Conservation (phyloP, 2,797 vertebrate species). For the Myiothlypis chrysogaster region DNA sequence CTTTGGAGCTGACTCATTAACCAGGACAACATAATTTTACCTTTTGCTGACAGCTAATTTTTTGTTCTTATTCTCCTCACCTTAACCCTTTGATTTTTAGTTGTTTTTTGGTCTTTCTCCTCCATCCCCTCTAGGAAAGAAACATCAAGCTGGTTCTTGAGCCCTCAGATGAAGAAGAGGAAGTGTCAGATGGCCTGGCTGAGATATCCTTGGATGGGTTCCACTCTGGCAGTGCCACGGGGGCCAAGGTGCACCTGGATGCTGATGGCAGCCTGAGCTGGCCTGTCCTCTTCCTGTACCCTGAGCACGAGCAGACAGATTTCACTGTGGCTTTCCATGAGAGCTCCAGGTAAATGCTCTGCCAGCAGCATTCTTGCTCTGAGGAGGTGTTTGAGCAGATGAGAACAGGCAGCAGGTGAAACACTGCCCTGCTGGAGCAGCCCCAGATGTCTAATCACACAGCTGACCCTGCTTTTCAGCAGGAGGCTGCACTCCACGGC, state of each 20-base stretch:
- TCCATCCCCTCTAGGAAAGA: constrained; percentile 76
- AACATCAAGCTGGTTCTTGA: constrained; percentile 80
- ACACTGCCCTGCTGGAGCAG: not conserved
- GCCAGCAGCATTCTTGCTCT: not conserved
- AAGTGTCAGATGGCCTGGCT: constrained; percentile 61
- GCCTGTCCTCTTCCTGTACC: constrained; percentile 95
- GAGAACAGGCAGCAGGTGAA: not conserved
- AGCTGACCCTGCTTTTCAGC: not conserved
- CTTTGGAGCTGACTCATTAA: not conserved
- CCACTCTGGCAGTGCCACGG: constrained; percentile 74
- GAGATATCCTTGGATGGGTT: constrained; percentile 79
- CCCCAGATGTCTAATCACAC: not conserved
- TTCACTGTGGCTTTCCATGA: constrained; percentile 92
- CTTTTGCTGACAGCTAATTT: not conserved
- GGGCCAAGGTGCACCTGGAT: constrained; percentile 83
- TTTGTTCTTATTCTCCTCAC: not conserved
- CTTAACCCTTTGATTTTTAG: not conserved
- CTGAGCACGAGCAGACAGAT: constrained; percentile 91
- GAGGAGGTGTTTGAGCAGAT: not conserved
- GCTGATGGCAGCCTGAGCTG: constrained; percentile 84
- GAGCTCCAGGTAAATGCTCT: constrained; percentile 79
- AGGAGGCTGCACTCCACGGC: not conserved
- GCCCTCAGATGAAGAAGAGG: constrained; percentile 72
- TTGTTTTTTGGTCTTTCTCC: not conserved
- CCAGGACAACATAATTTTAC: not conserved